Evolutionary conservation across 2,797 vertebrate species (phyloP).

Genomic region (Myotis myotis): DNA sequence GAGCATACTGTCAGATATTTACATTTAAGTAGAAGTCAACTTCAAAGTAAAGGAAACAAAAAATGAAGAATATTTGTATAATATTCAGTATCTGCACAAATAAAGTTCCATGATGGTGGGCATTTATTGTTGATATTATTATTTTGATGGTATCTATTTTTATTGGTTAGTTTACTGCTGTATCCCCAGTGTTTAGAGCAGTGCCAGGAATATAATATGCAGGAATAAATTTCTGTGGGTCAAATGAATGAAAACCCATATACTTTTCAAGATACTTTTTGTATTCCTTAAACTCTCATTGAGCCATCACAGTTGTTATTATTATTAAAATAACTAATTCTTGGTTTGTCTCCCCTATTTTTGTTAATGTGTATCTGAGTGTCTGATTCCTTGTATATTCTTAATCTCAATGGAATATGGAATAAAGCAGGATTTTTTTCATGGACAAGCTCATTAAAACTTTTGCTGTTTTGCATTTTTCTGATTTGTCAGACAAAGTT

Average conservation of each 20-base stretch:
- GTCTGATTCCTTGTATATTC: not conserved
- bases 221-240: not conserved
- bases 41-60: not conserved
- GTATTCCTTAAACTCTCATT: not conserved
- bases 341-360: not conserved
- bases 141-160: not conserved
- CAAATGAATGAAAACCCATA: not conserved
- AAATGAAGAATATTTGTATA: not conserved
- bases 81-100: not conserved
- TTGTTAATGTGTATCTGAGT: not conserved
- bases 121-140: not conserved
- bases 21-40: not conserved
- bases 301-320: not conserved
- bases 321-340: not conserved
- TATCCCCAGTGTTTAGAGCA: not conserved
- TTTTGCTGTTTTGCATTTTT: not conserved
- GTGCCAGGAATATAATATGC: not conserved
- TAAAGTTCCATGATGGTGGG: not conserved
- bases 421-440: not conserved
- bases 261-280: not conserved
- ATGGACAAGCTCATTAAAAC: not conserved
- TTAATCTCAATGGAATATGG: not conserved
- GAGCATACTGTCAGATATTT: not conserved
- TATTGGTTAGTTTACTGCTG: not conserved
- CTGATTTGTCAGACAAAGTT: constrained; percentile 19